A percentile compares a stretch with the other conserved stretches of the same genome.
Evolutionary conservation across 2,888 invertebrate genomes (phyloP).

Genomic region (Eutolmus rufibarbis): DNA sequence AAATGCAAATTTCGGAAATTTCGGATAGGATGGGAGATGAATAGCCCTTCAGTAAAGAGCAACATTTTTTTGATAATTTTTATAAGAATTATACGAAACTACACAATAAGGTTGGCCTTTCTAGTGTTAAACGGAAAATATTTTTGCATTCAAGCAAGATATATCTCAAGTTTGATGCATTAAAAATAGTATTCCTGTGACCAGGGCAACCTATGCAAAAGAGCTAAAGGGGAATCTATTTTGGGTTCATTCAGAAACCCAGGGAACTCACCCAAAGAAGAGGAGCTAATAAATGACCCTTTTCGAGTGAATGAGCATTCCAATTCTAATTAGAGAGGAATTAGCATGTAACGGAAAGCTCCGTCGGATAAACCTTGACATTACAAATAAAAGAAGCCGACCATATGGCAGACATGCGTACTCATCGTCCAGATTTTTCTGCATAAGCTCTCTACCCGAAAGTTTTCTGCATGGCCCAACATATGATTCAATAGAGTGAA

Average conservation of each 20-base stretch:
- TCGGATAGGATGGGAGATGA: neutral
- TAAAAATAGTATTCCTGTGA: neutral
- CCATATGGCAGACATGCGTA: constrained; percentile 17
- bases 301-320: neutral
- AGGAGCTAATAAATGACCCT: neutral
- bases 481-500: neutral
- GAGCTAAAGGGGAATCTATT: neutral
- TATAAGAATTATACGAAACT: too few relatives aligned
- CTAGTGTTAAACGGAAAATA: too few relatives aligned
- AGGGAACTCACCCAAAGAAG: neutral
- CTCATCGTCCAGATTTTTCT: neutral
- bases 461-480: neutral
- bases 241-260: neutral
- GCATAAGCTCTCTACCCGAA: neutral
- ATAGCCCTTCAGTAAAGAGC: neutral
- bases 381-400: neutral
- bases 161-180: neutral
- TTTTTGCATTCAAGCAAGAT: neutral
- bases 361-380: neutral
- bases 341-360: neutral
- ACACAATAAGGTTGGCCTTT: too few relatives aligned
- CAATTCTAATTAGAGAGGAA: neutral
- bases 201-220: neutral
- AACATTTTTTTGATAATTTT: neutral
- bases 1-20: neutral